Evolutionary conservation across 1,140 invertebrate genomes (phyloP).

Genomic region (Cydia strobilella): DNA sequence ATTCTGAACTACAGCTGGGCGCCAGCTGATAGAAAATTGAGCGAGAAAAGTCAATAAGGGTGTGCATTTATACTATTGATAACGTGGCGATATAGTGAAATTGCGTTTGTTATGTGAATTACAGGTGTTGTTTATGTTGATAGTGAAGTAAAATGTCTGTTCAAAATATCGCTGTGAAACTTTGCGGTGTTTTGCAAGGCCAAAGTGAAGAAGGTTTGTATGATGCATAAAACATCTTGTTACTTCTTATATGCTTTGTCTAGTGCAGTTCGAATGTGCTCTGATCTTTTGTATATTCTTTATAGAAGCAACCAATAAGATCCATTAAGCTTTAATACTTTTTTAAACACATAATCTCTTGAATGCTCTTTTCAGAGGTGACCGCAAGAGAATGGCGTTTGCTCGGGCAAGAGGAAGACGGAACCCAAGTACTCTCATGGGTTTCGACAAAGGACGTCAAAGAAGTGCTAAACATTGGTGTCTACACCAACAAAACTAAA

Average conservation of each 20-base stretch:
- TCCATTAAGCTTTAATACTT: constrained; percentile 13
- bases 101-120: constrained; percentile 48
- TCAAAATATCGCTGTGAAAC: constrained; percentile 76
- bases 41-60: constrained; percentile 68
- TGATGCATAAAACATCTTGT: constrained; percentile 19
- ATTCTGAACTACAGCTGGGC: constrained; percentile 67
- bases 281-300: background rate
- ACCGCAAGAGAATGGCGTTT: constrained; percentile 87
- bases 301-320: background rate
- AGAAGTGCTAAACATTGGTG: constrained; percentile 75
- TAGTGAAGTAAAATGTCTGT: constrained; percentile 53
- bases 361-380: constrained; percentile 57
- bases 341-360: background rate
- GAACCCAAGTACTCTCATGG: constrained; percentile 86
- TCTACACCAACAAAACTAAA: constrained; percentile 81
- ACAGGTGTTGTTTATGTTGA: constrained; percentile 43
- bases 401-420: constrained; percentile 88
- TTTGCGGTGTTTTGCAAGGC: constrained; percentile 72
- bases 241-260: background rate
- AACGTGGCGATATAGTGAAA: constrained; percentile 46
- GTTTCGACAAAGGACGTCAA: constrained; percentile 75
- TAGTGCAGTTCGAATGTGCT: background rate
- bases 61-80: constrained; percentile 51
- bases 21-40: constrained; percentile 75
- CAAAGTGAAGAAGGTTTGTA: constrained; percentile 62